Base-by-base conservation (phyloP, 30 jellyfish, hydroid and myxozoan genomes). In the Rhopilema esculentum region DNA sequence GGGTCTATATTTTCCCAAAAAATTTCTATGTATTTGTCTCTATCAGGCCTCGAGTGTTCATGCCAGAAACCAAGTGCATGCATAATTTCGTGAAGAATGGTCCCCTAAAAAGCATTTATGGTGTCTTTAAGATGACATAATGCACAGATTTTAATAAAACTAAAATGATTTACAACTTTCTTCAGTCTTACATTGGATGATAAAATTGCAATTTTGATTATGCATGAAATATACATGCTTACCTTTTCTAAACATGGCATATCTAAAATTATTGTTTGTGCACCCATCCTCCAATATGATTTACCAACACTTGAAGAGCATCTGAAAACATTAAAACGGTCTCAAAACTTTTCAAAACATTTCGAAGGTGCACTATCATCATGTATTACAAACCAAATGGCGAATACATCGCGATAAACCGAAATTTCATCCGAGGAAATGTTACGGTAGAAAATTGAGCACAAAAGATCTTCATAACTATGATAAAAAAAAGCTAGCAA, bases 61-160 rank as follows among this genome's bases (percentile, higher is more conserved):
- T 88, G 96, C 96, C 96, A 88, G 49, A 88, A 88, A 8, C 96
- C 96, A 23, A 88, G 96, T 0, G 91, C 79, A 61, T 88, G 96
- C 96, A 88, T 88, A 16, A 88, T 88, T 70, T 88, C 96, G 75
- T 88, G 96, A 1, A 88, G 77, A 31, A 88, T 75, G 15, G 96
- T 88, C 25, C 80, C 84, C 96, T 88, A 65, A 31, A 57, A 29
- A n/a, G 28, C 23, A 23, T 17, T 16, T 0, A 62, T 25, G 1
- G 9, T 40, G 57, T 6, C 57, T 40, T 6, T 6, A 2, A 12
- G 57, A 40, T 40, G 12, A 40, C 57, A 2, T 40, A 2, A 40
- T 40, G 57, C 57, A 2, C 72, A 63, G 9, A 12, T n/a, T 16
- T 16, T 0, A 63, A 2, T 6, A 63, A 6, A 63, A 16, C 21